phyloP scores from a whole-genome alignment of 1,140 invertebrate species.

The Lucilia sericata region DNA sequence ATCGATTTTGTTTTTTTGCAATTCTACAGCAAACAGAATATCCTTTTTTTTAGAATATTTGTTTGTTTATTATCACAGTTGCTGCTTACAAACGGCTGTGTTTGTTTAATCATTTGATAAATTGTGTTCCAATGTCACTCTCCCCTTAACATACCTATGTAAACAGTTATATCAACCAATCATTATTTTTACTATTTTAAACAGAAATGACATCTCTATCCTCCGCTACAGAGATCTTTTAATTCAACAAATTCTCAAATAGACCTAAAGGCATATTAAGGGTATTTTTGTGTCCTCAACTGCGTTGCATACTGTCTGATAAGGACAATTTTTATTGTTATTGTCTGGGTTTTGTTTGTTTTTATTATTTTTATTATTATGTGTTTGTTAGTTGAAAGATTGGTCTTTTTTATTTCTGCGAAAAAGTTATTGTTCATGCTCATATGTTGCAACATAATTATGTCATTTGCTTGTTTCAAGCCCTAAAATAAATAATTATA shows the following conservation, averaged over 20 bases:
- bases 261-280: conserved; percentile 26
- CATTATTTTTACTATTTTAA: not conserved
- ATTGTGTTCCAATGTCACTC: not conserved
- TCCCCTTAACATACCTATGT: too few species aligned
- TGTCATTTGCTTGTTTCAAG: not conserved
- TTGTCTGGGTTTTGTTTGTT: not conserved
- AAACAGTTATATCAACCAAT: conserved; percentile 4
- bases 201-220: conserved; percentile 34
- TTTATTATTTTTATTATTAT: not conserved
- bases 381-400: not conserved
- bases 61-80: conserved; percentile 15
- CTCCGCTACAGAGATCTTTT: not conserved
- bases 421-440: not conserved
- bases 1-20: conserved; percentile 44
- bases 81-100: conserved; percentile 1
- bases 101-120: conserved; percentile 7
- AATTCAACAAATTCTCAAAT: conserved; percentile 36
- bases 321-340: not conserved
- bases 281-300: not conserved
- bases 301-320: not conserved
- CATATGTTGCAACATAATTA: conserved; percentile 17
- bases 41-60: not conserved
- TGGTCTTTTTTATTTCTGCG: not conserved
- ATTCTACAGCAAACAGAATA: not conserved
- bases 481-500: not conserved